Evolutionary conservation across 1,140 invertebrate genomes (phyloP), one percentile per base, ranked within the genome.

Genomic region (Drosophila setifemur): DNA sequence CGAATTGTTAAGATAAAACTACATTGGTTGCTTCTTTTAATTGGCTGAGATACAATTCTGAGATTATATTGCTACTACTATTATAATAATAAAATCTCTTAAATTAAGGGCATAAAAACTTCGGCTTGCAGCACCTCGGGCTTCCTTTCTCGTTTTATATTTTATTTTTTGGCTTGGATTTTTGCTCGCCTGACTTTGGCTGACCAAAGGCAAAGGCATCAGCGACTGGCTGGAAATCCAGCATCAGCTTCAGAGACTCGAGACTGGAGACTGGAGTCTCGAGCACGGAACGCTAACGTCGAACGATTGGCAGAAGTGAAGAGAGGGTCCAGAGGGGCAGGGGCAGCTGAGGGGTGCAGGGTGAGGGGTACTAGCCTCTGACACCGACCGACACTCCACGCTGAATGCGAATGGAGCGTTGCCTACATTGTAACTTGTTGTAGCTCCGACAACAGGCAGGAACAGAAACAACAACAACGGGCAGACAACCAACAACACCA

Each of bases 321-420:
- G 45, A 18, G 44, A 52, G 44, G 44, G 47, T 55, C 42, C 66
- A 67, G 45, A 49, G 45, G 47, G 61, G 50, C n/a, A n/a, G n/a
- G 58, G 75, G 57, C 43, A 33, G 53, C 47, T 25, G 39, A 52
- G 67, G 67, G 57, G 43, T 37, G 29, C 29, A 0, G 16, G 7
- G 28, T 14, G 45, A 18, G 63, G 50, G 48, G 37, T 28, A 77
- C 79, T 83, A 83, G 79, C 79, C 79, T 83, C 79, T 83, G 79
- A 83, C 79, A 85, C 69, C 74, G 79, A 76, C 77, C 54, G 54
- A 72, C 68, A 72, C 66, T 71, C 47, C 67, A 25, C 43, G 37
- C 44, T 40, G 48, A 61, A 70, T 43, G 29, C 53, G 43, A 47
- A 45, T 55, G 60, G 49, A 67, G 63, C 63, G 47, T 42, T 70